Percentiles rank a stretch among this genome's conserved stretches.
These are phyloP conservation scores for Cheirogaleus medius DNA, from an alignment of 2,113 vertebrate species.

Conservation along the genomic window DNA sequence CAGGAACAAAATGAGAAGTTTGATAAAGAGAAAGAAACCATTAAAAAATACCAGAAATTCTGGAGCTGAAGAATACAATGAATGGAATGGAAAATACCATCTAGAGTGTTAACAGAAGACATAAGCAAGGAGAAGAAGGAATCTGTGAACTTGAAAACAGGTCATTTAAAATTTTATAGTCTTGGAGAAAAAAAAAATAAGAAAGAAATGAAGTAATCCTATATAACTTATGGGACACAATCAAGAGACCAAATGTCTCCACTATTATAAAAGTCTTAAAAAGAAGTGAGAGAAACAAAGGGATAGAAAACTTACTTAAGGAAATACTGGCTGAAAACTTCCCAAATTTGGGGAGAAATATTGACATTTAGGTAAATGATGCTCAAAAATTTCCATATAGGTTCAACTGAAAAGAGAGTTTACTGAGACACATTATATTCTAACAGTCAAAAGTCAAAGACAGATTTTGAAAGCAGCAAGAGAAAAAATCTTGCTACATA, in stretches of 20 bases:
- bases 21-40: not conserved
- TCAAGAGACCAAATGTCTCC: not conserved
- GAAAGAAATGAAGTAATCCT: not conserved
- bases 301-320: not conserved
- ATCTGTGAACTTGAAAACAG: not conserved
- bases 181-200: not conserved
- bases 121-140: not conserved
- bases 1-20: not conserved
- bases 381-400: not conserved
- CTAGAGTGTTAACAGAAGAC: not conserved
- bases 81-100: not conserved
- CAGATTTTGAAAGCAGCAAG: too few species aligned
- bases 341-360: not conserved
- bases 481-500: too few species aligned
- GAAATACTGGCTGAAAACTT: not conserved
- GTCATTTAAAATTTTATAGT: not conserved
- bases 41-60: not conserved
- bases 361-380: not conserved
- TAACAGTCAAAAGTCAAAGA: too few species aligned
- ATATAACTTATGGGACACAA: not conserved
- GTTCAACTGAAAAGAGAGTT: too few species aligned
- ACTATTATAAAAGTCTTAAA: not conserved
- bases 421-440: too few species aligned
- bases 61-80: not conserved
- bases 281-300: not conserved